Conservation (phyloP, 1,140 invertebrate genomes). For the Lucilia sericata region DNA sequence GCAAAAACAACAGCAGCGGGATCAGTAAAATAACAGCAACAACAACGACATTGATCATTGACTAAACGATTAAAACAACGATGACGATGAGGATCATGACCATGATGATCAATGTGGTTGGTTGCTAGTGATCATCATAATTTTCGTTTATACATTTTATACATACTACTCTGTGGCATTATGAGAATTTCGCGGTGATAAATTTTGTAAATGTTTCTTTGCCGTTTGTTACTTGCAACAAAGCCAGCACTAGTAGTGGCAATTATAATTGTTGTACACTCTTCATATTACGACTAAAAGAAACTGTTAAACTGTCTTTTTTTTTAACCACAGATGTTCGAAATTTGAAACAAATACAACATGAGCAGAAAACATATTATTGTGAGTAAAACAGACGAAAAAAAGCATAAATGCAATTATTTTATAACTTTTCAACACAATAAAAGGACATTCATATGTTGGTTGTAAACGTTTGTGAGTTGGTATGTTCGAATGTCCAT, state of each 20-base stretch:
- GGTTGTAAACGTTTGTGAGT: not conserved
- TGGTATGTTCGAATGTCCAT: not conserved
- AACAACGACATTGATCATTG: constrained; percentile 22
- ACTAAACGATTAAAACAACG: constrained; percentile 26
- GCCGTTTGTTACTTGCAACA: not conserved
- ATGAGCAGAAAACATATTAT: not conserved
- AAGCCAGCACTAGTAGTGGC: not conserved
- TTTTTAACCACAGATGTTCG: constrained; percentile 29
- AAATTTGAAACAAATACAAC: constrained; percentile 16
- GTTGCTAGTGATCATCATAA: not conserved
- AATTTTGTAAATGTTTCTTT: too few species aligned
- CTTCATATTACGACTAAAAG: not conserved
- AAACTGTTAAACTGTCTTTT: constrained; percentile 14
- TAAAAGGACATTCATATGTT: constrained; percentile 27
- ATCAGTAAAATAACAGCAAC: not conserved
- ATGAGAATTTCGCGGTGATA: constrained; percentile 20
- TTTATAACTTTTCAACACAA: constrained; percentile 19
- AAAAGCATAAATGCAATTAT: constrained; percentile 31
- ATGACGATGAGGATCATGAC: not conserved
- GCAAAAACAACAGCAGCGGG: constrained; percentile 3
- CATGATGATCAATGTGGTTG: not conserved
- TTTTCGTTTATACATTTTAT: too few species aligned
- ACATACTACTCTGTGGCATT: not conserved
- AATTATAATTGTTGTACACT: constrained; percentile 13
- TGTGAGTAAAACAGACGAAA: not conserved